phyloP scores from a whole-genome alignment of 2,113 vertebrate genomes.

The Petaurus breviceps region DNA sequence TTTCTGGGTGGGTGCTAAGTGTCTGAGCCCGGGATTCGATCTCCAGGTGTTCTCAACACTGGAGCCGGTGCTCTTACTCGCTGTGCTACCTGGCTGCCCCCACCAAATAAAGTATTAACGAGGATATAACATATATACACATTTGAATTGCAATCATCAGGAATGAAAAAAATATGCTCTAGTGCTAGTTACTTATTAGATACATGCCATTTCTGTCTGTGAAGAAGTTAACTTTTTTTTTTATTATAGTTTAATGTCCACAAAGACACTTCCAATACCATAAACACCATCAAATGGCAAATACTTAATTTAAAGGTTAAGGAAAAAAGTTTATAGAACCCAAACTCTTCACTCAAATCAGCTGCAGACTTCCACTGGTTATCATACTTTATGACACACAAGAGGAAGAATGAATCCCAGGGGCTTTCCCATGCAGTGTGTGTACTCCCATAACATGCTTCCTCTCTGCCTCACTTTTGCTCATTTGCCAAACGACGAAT shows the following conservation, averaged over 20 bases:
- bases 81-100: too few relatives aligned
- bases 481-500: conserved; percentile 11
- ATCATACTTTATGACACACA: not conserved
- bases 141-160: not conserved
- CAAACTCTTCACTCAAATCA: not conserved
- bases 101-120: not conserved
- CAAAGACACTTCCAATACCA: not conserved
- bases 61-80: too few relatives aligned
- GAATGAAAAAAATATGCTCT: not conserved
- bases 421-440: not conserved
- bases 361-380: not conserved
- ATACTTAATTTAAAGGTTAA: not conserved
- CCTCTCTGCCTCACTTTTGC: not conserved
- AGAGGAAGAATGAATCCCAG: not conserved
- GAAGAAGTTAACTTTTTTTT: not conserved
- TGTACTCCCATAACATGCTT: not conserved
- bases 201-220: not conserved
- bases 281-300: not conserved
- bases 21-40: too few relatives aligned
- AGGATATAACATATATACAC: not conserved
- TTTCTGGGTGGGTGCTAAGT: too few relatives aligned
- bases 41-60: too few relatives aligned
- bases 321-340: not conserved
- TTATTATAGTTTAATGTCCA: not conserved
- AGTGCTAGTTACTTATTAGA: not conserved